Conservation (phyloP, 2,797 vertebrate species). For the Eulemur coronatus region DNA sequence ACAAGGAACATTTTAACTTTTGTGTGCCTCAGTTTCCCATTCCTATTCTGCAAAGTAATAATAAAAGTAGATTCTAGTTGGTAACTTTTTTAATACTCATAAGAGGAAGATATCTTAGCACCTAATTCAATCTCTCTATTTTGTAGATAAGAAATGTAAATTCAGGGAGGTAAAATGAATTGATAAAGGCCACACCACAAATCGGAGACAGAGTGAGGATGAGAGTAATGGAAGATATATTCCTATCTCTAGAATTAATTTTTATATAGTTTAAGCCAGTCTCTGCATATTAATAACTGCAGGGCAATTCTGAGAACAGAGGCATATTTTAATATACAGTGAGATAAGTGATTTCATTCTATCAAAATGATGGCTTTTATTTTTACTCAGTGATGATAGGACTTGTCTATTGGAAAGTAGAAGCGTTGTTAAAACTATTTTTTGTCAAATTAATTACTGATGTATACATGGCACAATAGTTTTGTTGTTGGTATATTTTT, state of each 20-base stretch:
- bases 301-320: neutral
- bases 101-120: neutral
- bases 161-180: neutral
- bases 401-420: neutral
- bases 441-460: neutral
- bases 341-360: neutral
- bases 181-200: neutral
- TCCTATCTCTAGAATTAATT: neutral
- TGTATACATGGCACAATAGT: neutral
- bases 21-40: neutral
- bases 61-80: neutral
- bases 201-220: neutral
- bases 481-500: neutral
- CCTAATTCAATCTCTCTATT: neutral
- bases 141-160: neutral
- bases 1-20: neutral
- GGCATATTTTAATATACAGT: neutral
- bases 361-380: neutral
- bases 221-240: neutral
- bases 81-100: neutral
- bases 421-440: slow-evolving; percentile 7
- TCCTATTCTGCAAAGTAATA: neutral
- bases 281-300: neutral
- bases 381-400: neutral
- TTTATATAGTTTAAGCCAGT: neutral